Base-by-base conservation (phyloP, 2,797 vertebrate genomes). In the Hozukius guyotensis region DNA sequence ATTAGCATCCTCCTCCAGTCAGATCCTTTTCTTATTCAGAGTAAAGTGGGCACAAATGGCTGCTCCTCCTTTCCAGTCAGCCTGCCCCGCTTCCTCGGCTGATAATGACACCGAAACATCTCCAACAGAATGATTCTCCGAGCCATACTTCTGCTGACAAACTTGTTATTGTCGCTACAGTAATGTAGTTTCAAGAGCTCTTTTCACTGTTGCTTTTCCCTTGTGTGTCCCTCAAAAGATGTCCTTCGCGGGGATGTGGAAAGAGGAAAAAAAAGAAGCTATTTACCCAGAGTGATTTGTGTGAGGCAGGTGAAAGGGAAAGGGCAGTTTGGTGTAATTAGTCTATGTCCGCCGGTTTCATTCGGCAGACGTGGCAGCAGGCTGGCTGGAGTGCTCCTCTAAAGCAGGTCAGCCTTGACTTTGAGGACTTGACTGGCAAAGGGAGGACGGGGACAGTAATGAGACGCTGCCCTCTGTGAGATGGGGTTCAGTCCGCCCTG, bases 271-370 rank as follows among this genome's bases (percentile, higher is more conserved):
- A 12, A 78, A 53, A 77, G 46, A 84, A 72, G 60, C 75, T 80
- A 63, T 93, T 88, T 89, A 75, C 71, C 29, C 65, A 29, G 70
- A 80, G 63, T 66, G 80, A 89, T 89, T 82, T 90, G 80, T 85
- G 78, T 42, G 60, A 83, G 59, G 65, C 66, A 82, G 81, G 85
- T 91, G 82, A 85, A 84, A 81, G 61, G 64, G 49, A 91, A 90
- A 92, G 84, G 75, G 84, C 81, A 86, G 63, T 57, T 55, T 62
- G 78, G 60, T 84, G 82, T 93, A 90, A 94, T 92, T 93, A 91
- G 87, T 93, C 68, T 71, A 20, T 34, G 81, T 83, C 77, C 31
- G 42, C 56, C 1, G 77, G 83, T 84, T 84, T 88, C 60, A 65
- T 73, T 81, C 25, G 5, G 62, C 20, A 75, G 62, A 63, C 6